A percentile compares a stretch with the other conserved stretches of the same genome.
phyloP scores from a whole-genome alignment of 2,888 invertebrate species.

The Hyposoter didymator region DNA sequence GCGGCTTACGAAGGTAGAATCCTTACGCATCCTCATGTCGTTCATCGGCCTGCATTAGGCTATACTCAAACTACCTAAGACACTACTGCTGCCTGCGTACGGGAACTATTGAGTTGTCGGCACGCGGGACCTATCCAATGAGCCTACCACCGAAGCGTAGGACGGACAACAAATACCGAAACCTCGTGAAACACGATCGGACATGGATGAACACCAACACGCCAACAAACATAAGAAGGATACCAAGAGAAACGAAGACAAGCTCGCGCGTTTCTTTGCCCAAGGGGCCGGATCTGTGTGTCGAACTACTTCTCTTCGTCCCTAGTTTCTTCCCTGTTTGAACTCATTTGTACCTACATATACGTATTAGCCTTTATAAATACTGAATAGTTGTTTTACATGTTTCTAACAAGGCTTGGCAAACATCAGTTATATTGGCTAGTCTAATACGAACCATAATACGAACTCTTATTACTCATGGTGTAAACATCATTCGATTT shows the following conservation, averaged over 20 bases:
- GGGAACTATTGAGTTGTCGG: slow-evolving; percentile 81
- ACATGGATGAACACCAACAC: slow-evolving; percentile 81
- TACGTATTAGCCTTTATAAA: not conserved
- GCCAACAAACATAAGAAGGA: slow-evolving; percentile 79
- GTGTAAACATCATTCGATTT: not conserved
- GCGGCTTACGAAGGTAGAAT: slow-evolving; percentile 39
- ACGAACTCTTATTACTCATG: not conserved
- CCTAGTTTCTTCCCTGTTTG: slow-evolving; percentile 30
- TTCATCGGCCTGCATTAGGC: slow-evolving; percentile 53
- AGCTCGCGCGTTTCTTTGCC: slow-evolving; percentile 62
- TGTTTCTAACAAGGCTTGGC: not conserved
- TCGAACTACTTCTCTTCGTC: slow-evolving; percentile 51
- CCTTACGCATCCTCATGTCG: slow-evolving; percentile 70
- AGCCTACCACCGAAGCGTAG: slow-evolving; percentile 69
- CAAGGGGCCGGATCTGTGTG: slow-evolving; percentile 65
- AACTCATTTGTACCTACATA: not conserved
- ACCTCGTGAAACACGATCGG: slow-evolving; percentile 82
- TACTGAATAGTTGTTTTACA: not conserved
- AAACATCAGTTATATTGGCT: not conserved
- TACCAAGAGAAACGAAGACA: slow-evolving; percentile 52
- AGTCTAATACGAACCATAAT: not conserved
- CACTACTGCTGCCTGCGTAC: slow-evolving; percentile 37
- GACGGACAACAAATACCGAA: slow-evolving; percentile 72
- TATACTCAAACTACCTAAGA: slow-evolving; percentile 57
- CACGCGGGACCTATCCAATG: slow-evolving; percentile 74